Base-by-base conservation (phyloP, 2,888 invertebrate species). In the Andrena chrysosceles region DNA sequence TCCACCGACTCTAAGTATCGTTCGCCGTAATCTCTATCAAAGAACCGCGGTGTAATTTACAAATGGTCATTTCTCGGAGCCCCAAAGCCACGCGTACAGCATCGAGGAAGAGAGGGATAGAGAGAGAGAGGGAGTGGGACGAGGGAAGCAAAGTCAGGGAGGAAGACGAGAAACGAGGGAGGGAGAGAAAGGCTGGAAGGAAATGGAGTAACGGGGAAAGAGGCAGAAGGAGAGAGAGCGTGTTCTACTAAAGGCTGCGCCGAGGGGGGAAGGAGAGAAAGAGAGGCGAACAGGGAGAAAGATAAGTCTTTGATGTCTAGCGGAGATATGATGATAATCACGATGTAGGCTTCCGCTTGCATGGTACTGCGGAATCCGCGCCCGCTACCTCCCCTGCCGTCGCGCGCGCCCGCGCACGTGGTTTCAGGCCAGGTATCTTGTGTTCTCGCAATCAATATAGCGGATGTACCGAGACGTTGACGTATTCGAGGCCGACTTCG, bases 291-390 rank as follows among this genome's bases (percentile, higher is more conserved):
- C 85, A 83, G 85, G 85, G 84, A 86, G 85, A 85, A 88, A 89
- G 87, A 90, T 89, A 87, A 90, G 89, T 91, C 91, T 91, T 92
- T 91, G 92, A 92, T 92, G 92, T 92, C 92, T 91, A 91, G 89
- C 88, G 85, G 85, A 91, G 91, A 92, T 92, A 91, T 87, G 89
- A 91, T 90, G 91, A 92, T 91, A 91, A 91, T 90, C 90, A 89
- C 89, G 91, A 90, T 87, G 89, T 89, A 89, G 88, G 88, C 88
- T 87, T 88, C 87, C 88, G 87, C 88, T 88, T 87, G 85, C 85
- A 84, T 76, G 86, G 82, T 85, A 87, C 83, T 79, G 83, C 85
- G 87, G 82, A 88, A 88, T 88, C 86, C 84, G 84, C 87, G 84
- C 80, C 72, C 69, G 81, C 84, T 77, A 74, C 81, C 81, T 77